Conservation (phyloP, 2,113 vertebrate species). For the Sula dactylatra region DNA sequence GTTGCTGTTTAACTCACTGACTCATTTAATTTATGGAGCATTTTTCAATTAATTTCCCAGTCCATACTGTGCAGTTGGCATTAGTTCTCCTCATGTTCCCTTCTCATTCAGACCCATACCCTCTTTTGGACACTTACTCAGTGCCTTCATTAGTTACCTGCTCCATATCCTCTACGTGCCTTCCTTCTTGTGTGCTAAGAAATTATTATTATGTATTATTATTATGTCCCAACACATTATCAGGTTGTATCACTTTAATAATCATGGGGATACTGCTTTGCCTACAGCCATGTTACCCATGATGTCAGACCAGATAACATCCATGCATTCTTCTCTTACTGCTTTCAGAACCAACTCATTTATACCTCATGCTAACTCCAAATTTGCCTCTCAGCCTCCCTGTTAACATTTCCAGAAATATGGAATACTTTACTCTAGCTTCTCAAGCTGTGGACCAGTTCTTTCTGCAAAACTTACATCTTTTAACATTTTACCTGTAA, state of each 20-base stretch:
- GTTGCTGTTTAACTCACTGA: not conserved
- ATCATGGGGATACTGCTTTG: not conserved
- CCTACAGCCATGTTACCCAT: not conserved
- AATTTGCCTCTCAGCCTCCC: not conserved
- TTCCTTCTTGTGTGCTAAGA: not conserved
- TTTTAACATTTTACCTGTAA: not conserved
- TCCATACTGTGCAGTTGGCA: not conserved
- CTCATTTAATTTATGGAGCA: not conserved
- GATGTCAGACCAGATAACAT: not conserved
- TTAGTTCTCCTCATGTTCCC: not conserved
- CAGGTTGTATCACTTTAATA: not conserved
- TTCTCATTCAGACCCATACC: not conserved
- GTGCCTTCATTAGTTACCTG: not conserved
- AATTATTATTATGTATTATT: no score
- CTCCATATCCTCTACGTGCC: not conserved
- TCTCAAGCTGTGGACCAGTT: not conserved
- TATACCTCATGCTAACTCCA: not conserved
- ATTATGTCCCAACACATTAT: not conserved
- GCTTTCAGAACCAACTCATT: not conserved
- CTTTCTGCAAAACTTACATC: not conserved
- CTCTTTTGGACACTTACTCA: not conserved
- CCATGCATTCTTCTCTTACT: not conserved
- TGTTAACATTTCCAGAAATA: not conserved
- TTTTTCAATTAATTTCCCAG: not conserved
- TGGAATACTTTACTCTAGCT: not conserved